These are phyloP conservation scores for Saimiri boliviensis DNA, from an alignment of 2,113 vertebrate genomes.

Conservation along the genomic window DNA sequence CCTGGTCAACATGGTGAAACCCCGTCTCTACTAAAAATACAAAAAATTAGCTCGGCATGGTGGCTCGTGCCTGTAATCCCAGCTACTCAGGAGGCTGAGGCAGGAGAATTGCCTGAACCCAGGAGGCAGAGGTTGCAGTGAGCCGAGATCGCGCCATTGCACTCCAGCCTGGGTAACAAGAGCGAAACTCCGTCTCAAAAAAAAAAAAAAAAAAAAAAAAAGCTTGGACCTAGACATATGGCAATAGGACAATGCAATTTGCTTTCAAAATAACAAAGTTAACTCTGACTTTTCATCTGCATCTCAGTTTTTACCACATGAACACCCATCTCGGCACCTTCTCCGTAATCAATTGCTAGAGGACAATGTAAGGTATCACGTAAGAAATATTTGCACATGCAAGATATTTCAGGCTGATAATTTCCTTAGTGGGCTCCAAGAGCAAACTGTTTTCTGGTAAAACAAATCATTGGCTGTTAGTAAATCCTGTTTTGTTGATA, in stretches of 20 bases:
- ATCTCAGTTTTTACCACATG: neutral
- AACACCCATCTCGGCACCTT: neutral
- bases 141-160: no score
- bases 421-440: neutral
- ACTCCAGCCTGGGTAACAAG: no score
- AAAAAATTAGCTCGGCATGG: no score
- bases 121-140: no score
- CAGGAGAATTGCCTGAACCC: no score
- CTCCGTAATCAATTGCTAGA: neutral
- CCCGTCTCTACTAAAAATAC: no score
- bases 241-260: neutral
- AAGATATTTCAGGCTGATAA: neutral
- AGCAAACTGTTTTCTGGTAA: neutral
- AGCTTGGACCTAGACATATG: neutral
- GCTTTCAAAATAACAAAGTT: neutral
- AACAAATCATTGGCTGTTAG: neutral
- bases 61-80: no score
- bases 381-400: neutral
- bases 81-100: no score
- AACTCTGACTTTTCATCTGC: neutral
- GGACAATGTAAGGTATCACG: neutral
- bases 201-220: no score
- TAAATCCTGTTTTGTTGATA: neutral
- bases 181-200: no score
- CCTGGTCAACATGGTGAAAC: no score